These are phyloP conservation scores for Chironomus tepperi DNA, from an alignment of 1,140 invertebrate genomes.

Conservation along the genomic window DNA sequence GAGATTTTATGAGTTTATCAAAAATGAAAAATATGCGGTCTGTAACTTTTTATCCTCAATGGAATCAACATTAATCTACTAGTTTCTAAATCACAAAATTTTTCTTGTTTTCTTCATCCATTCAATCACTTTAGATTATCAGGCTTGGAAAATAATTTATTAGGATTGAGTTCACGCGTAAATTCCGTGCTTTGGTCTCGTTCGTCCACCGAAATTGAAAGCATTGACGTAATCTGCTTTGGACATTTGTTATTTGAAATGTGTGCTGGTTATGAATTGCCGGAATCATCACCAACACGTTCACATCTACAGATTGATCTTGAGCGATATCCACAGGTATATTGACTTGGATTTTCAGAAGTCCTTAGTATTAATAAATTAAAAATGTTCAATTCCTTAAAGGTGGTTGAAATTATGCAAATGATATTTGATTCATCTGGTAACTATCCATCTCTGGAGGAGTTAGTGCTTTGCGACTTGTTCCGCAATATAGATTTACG, in stretches of 20 bases:
- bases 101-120: constrained; percentile 22
- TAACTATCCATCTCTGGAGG: constrained; percentile 61
- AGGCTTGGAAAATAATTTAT: constrained; percentile 72
- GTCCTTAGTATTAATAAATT: too few species aligned
- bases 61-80: too few species aligned
- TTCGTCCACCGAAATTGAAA: constrained; percentile 49
- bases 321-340: constrained; percentile 63
- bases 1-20: too few species aligned
- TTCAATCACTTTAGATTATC: constrained; percentile 50
- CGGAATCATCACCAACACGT: constrained; percentile 58
- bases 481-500: constrained; percentile 80
- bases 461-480: constrained; percentile 69
- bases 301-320: constrained; percentile 62
- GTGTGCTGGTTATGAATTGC: constrained; percentile 74
- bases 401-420: constrained; percentile 71
- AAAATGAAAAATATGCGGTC: too few species aligned
- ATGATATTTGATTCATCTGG: constrained; percentile 66
- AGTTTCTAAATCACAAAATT: not conserved
- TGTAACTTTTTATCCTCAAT: too few species aligned
- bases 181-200: constrained; percentile 43
- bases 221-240: constrained; percentile 66
- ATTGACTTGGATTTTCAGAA: too few species aligned
- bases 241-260: constrained; percentile 83
- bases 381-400: too few species aligned
- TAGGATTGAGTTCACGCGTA: constrained; percentile 64